Evolutionary conservation across 2,888 invertebrate genomes (phyloP), one percentile per base, ranked within the genome.

Genomic region (Gymnosoma rotundatum): DNA sequence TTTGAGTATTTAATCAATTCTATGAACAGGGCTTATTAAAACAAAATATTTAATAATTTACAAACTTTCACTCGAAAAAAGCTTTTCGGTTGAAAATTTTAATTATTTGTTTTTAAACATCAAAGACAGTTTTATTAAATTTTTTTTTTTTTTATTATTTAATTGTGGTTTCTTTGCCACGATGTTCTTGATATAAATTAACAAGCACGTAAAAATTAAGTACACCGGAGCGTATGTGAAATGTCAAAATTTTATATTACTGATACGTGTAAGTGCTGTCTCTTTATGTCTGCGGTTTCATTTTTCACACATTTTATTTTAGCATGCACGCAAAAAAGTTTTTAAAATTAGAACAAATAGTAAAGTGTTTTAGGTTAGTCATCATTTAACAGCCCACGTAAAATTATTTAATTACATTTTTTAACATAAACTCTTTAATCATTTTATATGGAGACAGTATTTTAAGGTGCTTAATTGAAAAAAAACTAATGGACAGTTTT

Each of bases 201-300:
- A 14, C 48, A 36, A 72, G n/a, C 52, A 70, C 54, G 61, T 78
- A 56, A 32, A 58, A 8, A 38, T 56, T 78, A 58, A 48, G 56
- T 58, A 36, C 54, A 21, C 56, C 9, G 25, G 42, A 45, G 52
- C 66, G 66, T 72, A 79, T 72, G 66, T 66, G 64, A 1, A 32
- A 60, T 66, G 50, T 42, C 48, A 56, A 48, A 64, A 58, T 72
- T 58, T 50, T 50, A 56, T 72, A 78, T 72, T 66, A 66, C 56
- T 56, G 20, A 48, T 75, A 45, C 48, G 64, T 32, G 58, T 38
- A 25, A 38, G 12, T 36, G 58, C 21, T 32, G 32, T 32, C 6
- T 32, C 4, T 32, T 2, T 32, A 32, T 32, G 32, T 5, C 32
- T 60, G 21, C 16, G 45, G n/a, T 58, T 69, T 45, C 45, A 61